A percentile compares a stretch with the other conserved stretches of the same genome.
Evolutionary conservation across 2,797 vertebrate genomes (phyloP).

Genomic region (Discoglossus pictus): DNA sequence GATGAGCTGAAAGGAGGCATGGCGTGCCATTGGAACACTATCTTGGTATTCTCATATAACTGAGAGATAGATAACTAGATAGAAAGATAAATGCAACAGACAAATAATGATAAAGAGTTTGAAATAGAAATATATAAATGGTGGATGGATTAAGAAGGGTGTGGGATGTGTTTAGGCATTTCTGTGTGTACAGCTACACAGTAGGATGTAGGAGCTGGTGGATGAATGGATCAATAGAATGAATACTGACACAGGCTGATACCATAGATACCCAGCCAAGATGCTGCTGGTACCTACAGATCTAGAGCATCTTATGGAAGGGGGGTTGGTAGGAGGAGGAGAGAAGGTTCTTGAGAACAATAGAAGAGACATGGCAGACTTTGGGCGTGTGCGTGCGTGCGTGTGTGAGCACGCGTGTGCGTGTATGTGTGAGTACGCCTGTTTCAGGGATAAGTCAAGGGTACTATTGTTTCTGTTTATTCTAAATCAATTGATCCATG

Average conservation of each 20-base stretch:
- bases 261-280: constrained; percentile 22
- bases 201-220: neutral
- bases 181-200: too few species aligned
- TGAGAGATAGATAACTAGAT: neutral
- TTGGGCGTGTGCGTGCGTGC: constrained; percentile 20
- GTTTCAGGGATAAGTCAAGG: constrained; percentile 1
- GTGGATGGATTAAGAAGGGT: neutral
- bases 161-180: too few species aligned
- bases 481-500: too few species aligned
- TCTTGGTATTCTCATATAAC: neutral
- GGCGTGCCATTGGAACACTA: constrained; percentile 6
- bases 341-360: constrained; percentile 49
- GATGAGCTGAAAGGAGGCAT: neutral
- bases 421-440: constrained; percentile 8
- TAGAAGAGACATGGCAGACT: constrained; percentile 43
- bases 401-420: constrained; percentile 34
- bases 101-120: neutral
- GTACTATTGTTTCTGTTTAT: too few species aligned
- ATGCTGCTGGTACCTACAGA: constrained; percentile 33
- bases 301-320: constrained; percentile 25
- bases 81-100: neutral
- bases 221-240: neutral
- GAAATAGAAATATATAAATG: neutral
- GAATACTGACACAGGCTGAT: constrained; percentile 4
- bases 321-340: constrained; percentile 19